A percentile compares a stretch with the other conserved stretches of the same genome.
Evolutionary conservation across 1,140 invertebrate genomes (phyloP).

Genomic region (Nasonia vitripennis): DNA sequence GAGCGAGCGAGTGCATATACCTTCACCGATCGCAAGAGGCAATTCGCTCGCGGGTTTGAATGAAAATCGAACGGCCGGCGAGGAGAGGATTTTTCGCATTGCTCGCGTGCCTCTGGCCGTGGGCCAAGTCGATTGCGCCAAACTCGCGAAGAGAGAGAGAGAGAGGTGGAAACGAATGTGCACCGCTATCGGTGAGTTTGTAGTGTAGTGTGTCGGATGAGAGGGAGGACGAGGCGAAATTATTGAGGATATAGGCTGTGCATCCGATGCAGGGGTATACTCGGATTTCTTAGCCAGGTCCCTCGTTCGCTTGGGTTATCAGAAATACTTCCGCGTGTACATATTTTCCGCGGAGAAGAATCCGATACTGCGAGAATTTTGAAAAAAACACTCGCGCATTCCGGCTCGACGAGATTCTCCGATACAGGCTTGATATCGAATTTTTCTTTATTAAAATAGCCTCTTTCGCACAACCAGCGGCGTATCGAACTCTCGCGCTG

Average conservation of each 20-base stretch:
- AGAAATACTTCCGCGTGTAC: too few relatives aligned
- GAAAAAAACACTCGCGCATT: too few relatives aligned
- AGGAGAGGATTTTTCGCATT: constrained; percentile 38
- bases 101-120: neutral
- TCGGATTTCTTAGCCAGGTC: too few relatives aligned
- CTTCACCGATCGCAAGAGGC: too few relatives aligned
- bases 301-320: too few relatives aligned
- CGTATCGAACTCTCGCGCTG: too few relatives aligned
- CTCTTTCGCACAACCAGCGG: too few relatives aligned
- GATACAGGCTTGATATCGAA: too few relatives aligned
- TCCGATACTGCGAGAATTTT: too few relatives aligned
- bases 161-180: neutral
- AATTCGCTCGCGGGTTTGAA: constrained; percentile 1
- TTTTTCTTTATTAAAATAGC: too few relatives aligned
- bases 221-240: neutral
- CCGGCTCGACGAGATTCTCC: too few relatives aligned
- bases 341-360: too few relatives aligned
- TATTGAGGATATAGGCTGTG: neutral
- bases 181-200: neutral
- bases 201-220: neutral
- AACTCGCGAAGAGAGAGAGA: neutral
- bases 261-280: neutral
- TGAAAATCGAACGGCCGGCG: neutral
- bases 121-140: constrained; percentile 37
- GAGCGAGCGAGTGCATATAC: neutral